These are phyloP conservation scores for Alligator sinensis DNA, from an alignment of 2,113 vertebrate species.

Conservation along the genomic window DNA sequence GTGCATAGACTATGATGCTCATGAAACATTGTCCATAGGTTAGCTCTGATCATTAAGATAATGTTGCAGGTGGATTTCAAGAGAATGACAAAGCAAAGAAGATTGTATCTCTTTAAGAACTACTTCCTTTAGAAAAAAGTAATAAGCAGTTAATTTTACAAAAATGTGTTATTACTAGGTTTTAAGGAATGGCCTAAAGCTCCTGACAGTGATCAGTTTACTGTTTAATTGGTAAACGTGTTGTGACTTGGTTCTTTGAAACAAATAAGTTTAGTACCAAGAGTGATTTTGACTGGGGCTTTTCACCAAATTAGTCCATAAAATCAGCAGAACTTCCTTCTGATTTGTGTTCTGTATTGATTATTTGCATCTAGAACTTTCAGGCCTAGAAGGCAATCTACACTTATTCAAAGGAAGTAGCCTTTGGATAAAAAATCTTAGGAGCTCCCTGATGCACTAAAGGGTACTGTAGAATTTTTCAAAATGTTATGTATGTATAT, in stretches of 20 bases:
- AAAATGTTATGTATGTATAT: background rate
- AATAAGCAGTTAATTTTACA: background rate
- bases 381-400: background rate
- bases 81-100: background rate
- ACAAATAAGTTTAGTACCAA: background rate
- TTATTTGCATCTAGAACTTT: background rate
- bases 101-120: background rate
- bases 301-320: background rate
- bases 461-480: background rate
- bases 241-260: conserved; percentile 13
- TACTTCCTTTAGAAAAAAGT: conserved; percentile 32
- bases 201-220: conserved; percentile 6
- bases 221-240: conserved; percentile 12
- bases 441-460: background rate
- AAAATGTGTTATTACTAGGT: conserved; percentile 37
- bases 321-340: conserved; percentile 11
- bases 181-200: conserved; percentile 36
- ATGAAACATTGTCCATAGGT: background rate
- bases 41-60: background rate
- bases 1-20: background rate
- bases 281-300: background rate
- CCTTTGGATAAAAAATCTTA: background rate
- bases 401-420: background rate
- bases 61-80: conserved; percentile 11
- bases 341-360: background rate